A percentile compares a stretch with the other conserved stretches of the same genome.
Evolutionary conservation across 1,140 invertebrate species (phyloP).

Genomic region (Leptinotarsa texana): DNA sequence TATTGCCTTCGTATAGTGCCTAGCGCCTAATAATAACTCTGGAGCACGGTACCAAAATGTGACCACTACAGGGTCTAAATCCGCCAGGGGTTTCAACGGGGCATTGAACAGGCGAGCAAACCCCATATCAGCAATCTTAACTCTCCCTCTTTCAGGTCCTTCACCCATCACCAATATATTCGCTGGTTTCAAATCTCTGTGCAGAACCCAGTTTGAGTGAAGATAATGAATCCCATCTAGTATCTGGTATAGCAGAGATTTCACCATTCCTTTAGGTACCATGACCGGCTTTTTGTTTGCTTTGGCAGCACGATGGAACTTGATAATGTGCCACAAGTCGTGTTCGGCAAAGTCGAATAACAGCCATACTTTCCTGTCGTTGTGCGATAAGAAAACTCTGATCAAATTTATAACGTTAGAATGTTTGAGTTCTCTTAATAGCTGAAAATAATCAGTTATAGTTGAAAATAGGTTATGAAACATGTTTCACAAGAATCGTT

Average conservation of each 20-base stretch:
- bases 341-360: conserved; percentile 99
- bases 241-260: conserved; percentile 98
- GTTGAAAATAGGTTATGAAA: conserved; percentile 15
- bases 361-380: conserved; percentile 96
- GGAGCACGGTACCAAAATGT: conserved; percentile 99
- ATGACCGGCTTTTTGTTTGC: conserved; percentile 96
- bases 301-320: conserved; percentile 98
- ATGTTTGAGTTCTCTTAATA: conserved; percentile 97
- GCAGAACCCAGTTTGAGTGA: conserved; percentile 99
- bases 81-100: conserved; percentile 95
- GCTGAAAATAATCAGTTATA: conserved; percentile 61
- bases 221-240: conserved; percentile 99
- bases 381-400: conserved; percentile 95
- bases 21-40: conserved; percentile 92
- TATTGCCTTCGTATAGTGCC: conserved; percentile 99
- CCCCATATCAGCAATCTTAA: conserved; percentile 99
- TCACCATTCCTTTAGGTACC: conserved; percentile 97
- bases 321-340: conserved; percentile 99
- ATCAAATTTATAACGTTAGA: conserved; percentile 97
- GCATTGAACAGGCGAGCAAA: conserved; percentile 99
- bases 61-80: conserved; percentile 98
- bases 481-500: no score
- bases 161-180: conserved; percentile 99
- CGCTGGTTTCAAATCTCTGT: conserved; percentile 98
- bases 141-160: conserved; percentile 92